Percentiles rank a stretch among this genome's conserved stretches.
These are phyloP conservation scores for Dynastes hyllus DNA, from an alignment of 2,888 invertebrate genomes.

Conservation along the genomic window DNA sequence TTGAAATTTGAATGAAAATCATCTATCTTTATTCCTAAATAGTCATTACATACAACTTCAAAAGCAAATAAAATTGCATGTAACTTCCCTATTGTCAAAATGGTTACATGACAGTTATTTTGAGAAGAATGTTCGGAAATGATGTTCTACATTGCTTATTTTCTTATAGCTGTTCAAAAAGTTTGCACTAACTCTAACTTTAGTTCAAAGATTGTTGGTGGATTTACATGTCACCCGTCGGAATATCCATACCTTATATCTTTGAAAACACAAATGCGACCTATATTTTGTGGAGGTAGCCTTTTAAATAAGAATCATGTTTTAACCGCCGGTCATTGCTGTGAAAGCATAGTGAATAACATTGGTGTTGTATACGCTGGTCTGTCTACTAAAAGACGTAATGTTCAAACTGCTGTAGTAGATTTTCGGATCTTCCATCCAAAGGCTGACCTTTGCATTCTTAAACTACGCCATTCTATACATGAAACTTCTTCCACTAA, in stretches of 20 bases:
- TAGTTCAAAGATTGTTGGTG: not conserved
- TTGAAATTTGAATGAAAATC: too few species aligned
- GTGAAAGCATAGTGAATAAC: not conserved
- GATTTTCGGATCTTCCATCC: not conserved
- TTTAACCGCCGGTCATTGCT: slow-evolving; percentile 13
- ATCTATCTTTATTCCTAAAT: too few species aligned
- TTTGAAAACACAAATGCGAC: not conserved
- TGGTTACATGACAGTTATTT: too few species aligned
- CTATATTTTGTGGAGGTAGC: not conserved
- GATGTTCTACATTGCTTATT: not conserved
- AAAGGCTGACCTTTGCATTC: not conserved
- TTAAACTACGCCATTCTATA: not conserved
- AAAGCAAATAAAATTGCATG: too few species aligned
- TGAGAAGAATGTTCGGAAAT: not conserved
- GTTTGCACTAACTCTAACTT: not conserved
- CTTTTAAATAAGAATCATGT: not conserved
- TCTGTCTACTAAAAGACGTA: not conserved
- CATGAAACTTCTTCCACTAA: not conserved
- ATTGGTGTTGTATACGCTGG: not conserved
- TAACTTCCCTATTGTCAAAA: too few species aligned
- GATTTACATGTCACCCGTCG: not conserved
- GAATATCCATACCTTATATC: slow-evolving; percentile 8
- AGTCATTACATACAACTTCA: too few species aligned
- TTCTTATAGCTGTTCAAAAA: not conserved
- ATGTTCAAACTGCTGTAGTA: not conserved